Evolutionary conservation across 30 jellyfish, hydroid and myxozoan species (phyloP), one percentile per base, ranked within the genome.

Genomic region (Aurelia aurita): DNA sequence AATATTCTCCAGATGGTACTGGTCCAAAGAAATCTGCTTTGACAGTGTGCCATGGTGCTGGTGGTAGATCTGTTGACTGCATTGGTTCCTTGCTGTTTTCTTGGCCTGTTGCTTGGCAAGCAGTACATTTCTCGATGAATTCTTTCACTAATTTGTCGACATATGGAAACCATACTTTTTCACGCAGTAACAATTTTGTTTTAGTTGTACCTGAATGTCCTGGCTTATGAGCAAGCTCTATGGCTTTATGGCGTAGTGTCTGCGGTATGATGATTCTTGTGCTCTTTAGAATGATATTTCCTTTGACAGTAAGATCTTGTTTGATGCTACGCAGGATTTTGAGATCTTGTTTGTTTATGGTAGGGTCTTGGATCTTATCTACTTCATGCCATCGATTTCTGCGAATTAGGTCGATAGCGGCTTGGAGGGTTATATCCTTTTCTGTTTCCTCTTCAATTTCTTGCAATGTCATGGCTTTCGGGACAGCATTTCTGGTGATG

Each of bases 401-500:
- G 70, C 66, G 66, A 69, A 69, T 69, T 25, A 69, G 67, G 29
- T 83, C 77, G 7, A 35, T 53, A 63, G 55, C 71, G 22, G 79
- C 87, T 27, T 39, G 77, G 28, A 87, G 72, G 53, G 81, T 66
- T 16, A 10, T 25, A 68, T 87, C 93, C 44, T 62, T 63, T 78
- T 73, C 26, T 25, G 91, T 66, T 28, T 26, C 93, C 35, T 43
- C 75, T 61, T 65, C 57, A 14, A 65, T 76, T 47, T 87, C 94
- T 53, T 54, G 44, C 47, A 76, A 9, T 64, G 96, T 61, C 87
- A 87, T 77, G 31, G 96, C 77, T 47, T 87, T 66, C 23, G 93
- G 96, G 60, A 58, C 60, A 25, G 87, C 76, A 58, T 53, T 28
- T 15, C 29, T 21, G 26, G 66, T 26, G 19, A 76, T n/a, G 45